Conservation (phyloP, 1,140 invertebrate species). For the Parasteatoda tepidariorum region DNA sequence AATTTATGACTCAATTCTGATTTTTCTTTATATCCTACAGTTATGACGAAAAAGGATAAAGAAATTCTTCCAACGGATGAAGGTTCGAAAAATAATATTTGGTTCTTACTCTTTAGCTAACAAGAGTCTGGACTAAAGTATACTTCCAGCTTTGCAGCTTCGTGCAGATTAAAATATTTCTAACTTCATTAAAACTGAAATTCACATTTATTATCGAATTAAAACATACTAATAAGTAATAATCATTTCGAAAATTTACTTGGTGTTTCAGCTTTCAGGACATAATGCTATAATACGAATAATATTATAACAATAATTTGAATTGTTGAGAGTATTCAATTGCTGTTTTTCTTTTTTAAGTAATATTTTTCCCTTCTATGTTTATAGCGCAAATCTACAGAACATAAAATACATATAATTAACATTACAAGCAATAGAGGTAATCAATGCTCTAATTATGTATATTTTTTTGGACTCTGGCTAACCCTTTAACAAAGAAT, state of each 20-base stretch:
- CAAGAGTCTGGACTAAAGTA: constrained; percentile 1
- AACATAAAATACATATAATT: no score
- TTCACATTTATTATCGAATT: background rate
- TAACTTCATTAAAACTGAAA: constrained; percentile 14
- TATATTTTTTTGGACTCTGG: no score
- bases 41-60: constrained; percentile 38
- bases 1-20: no score
- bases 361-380: no score
- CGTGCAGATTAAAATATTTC: background rate
- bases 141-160: background rate
- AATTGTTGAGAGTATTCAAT: no score
- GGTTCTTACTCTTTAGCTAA: constrained; percentile 27
- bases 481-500: no score
- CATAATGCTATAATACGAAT: no score
- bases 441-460: no score
- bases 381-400: no score
- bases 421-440: no score
- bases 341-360: no score
- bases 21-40: constrained; percentile 20
- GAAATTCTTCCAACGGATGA: background rate
- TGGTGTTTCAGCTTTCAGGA: constrained; percentile 19
- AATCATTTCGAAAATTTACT: background rate
- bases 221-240: constrained; percentile 18
- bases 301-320: no score
- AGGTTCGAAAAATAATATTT: constrained; percentile 42